Base-by-base conservation (phyloP, 2,113 vertebrate genomes). In the Eidolon helvum region DNA sequence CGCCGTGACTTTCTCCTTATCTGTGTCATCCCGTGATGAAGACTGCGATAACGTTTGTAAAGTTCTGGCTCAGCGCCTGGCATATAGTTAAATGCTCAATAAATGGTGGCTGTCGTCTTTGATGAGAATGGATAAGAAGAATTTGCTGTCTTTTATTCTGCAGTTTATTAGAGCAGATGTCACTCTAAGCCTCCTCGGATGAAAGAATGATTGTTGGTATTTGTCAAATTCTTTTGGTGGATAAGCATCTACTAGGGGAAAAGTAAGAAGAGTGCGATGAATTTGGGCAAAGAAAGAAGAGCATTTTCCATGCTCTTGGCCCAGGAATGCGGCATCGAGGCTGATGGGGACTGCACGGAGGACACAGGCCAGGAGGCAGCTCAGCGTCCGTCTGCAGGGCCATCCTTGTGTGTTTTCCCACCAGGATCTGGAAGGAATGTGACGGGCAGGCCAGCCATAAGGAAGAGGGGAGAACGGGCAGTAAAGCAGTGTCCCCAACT, bases 321-420 rank as follows among this genome's bases (percentile, higher is more conserved):
- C 63, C 11, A 30, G 83, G 74, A 65, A 83, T 28, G 26, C 45
- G 63, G 12, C 12, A 7, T 30, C 21, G 28, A 90, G 59, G 43
- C 21, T 21, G 4, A 5, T 9, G 14, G 26, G 38, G 40, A 77
- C 24, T 15, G n/a, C 14, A 14, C 9, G 50, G 18, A 38, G 35
- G 1, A 18, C 10, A 21, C 5, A 0, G 5, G 1, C 43, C 65
- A 24, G 12, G 28, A 65, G 38, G 38, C 45, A 14, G 12, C 8
- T 26, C 69, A 33, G 43, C 6, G 0, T 1, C 57, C 0, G 0
- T 22, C n/a, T 30, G 10, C 16, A 63, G n/a, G 11, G 33, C 45
- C 45, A 7, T 15, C 40, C 28, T 43, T 26, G 11, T n/a, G 57
- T 4, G 14, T 10, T 15, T n/a, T 63, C 43, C 59, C 30, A 10